phyloP scores from a whole-genome alignment of 2,888 invertebrate genomes.

The Thymelicus lineola region DNA sequence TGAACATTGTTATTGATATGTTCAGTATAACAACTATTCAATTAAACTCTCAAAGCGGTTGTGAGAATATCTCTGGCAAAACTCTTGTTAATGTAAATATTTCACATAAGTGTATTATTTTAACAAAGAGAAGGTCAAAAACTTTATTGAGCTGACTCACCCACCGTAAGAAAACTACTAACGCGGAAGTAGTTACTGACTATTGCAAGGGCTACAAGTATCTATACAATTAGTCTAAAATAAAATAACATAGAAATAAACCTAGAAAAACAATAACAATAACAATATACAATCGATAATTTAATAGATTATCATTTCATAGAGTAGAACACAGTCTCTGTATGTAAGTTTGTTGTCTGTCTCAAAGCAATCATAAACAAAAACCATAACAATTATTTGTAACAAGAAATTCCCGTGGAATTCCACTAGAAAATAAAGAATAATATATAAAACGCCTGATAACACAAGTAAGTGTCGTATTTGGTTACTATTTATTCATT shows the following conservation, averaged over 20 bases:
- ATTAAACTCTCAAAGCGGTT: background rate
- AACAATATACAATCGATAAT: background rate
- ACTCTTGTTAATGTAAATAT: conserved; percentile 3
- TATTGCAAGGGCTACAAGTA: conserved; percentile 9
- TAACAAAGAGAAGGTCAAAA: conserved; percentile 24
- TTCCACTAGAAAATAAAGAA: too few relatives aligned
- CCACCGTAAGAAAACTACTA: conserved; percentile 29
- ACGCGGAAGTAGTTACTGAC: conserved; percentile 31
- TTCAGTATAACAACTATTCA: background rate
- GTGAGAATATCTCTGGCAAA: conserved; percentile 5
- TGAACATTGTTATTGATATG: background rate
- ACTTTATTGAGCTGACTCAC: conserved; percentile 28
- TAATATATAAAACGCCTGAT: too few relatives aligned
- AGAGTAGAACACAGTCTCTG: too few relatives aligned
- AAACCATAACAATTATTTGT: too few relatives aligned
- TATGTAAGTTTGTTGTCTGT: too few relatives aligned
- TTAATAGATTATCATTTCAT: background rate
- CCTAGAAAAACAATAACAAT: conserved; percentile 19
- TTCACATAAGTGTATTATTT: conserved; percentile 10
- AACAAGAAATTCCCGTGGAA: too few relatives aligned
- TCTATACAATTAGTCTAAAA: conserved; percentile 18
- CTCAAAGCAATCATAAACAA: too few relatives aligned
- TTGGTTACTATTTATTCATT: too few relatives aligned
- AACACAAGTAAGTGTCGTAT: too few relatives aligned
- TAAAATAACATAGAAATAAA: conserved; percentile 31